These are phyloP conservation scores for Neomonachus schauinslandi DNA, from an alignment of 2,113 vertebrate species.

Conservation along the genomic window DNA sequence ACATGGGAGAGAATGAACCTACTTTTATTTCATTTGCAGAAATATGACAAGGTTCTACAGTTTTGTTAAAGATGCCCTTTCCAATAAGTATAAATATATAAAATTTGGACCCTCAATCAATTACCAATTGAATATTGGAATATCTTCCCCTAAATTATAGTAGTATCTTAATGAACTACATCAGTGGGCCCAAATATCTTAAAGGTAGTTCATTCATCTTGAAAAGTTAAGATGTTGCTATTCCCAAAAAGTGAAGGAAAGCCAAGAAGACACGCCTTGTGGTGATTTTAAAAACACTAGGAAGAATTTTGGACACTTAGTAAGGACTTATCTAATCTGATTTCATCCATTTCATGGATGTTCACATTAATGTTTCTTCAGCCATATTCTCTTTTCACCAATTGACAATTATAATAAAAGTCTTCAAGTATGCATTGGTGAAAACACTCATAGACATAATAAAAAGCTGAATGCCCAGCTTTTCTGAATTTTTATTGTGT, in stretches of 20 bases:
- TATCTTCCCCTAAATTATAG: background rate
- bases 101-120: background rate
- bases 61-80: background rate
- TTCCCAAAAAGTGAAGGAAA: background rate
- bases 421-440: background rate
- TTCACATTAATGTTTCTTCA: background rate
- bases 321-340: background rate
- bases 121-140: background rate
- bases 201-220: background rate
- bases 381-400: conserved; percentile 32
- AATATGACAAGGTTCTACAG: background rate
- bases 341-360: background rate
- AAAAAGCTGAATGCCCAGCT: background rate
- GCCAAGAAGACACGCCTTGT: background rate
- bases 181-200: background rate
- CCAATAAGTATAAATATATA: background rate
- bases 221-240: background rate
- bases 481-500: background rate
- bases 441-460: background rate
- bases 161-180: background rate
- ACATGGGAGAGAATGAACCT: background rate
- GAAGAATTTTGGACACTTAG: background rate
- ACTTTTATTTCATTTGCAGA: background rate
- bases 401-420: background rate
- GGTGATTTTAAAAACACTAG: background rate